Conservation (phyloP, 1,140 invertebrate genomes). For the Calycopis cecrops region DNA sequence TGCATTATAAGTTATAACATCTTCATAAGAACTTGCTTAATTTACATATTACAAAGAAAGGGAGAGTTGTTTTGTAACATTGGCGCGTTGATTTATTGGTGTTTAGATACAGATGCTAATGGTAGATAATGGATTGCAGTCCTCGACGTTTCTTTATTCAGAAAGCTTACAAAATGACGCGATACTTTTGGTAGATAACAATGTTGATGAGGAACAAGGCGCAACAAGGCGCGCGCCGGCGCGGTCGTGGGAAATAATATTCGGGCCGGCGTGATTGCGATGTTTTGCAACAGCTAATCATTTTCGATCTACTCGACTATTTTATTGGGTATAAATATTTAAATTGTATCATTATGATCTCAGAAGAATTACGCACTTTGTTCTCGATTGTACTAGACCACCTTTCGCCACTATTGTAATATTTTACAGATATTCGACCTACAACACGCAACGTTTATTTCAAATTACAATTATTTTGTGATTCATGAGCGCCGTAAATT, state of each 20-base stretch:
- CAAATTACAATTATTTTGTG: constrained; percentile 10
- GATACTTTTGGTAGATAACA: constrained; percentile 74
- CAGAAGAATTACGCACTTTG: constrained; percentile 1
- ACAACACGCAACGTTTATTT: constrained; percentile 1
- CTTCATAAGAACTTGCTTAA: constrained; percentile 26
- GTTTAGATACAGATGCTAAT: constrained; percentile 44
- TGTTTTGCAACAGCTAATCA: constrained; percentile 55
- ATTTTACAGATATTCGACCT: constrained; percentile 1
- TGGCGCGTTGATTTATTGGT: constrained; percentile 61
- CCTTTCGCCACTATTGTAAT: constrained; percentile 6
- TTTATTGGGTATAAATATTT: constrained; percentile 31
- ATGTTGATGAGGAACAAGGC: constrained; percentile 66
- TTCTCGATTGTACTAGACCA: neutral
- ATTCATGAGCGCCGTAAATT: constrained; percentile 12
- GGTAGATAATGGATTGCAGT: constrained; percentile 47
- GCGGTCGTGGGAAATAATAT: constrained; percentile 56
- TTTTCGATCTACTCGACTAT: constrained; percentile 39
- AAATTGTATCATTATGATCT: constrained; percentile 19
- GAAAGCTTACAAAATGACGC: constrained; percentile 70
- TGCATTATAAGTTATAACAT: constrained; percentile 1
- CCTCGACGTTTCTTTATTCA: constrained; percentile 56
- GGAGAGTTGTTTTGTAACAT: constrained; percentile 56
- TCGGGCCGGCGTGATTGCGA: constrained; percentile 31
- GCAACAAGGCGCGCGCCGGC: constrained; percentile 42
- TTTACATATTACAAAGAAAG: constrained; percentile 52